Base-by-base conservation (phyloP, 2,888 invertebrate species). In the Caenorhabditis zanzibari region DNA sequence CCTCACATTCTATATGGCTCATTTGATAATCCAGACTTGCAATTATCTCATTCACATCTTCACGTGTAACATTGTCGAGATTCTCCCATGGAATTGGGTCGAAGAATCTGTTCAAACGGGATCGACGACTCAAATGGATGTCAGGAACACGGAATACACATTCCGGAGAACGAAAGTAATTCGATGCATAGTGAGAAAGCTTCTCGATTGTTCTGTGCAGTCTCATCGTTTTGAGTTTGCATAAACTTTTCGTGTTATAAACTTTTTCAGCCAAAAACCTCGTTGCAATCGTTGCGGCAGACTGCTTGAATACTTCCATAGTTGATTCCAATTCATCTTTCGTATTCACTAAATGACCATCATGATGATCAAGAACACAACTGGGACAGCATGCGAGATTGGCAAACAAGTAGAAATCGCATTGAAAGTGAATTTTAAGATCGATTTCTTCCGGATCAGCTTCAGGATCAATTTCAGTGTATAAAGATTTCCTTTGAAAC, bases 21-120 rank as follows among this genome's bases (percentile, higher is more conserved):
- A 59, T 28, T 35, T 59, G 35, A 16, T 35, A 16, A 12, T 32
- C 32, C n/a, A 59, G 19, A 19, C 19, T n/a, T n/a, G 2, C 14
- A n/a, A 59, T 59, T 10, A 59, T 19, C 35, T 59, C n/a, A 28
- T 59, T 32, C 12, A 59, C 35, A n/a, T 32, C 3, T n/a, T 35
- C 59, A 9, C 35, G 32, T 32, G 56, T 28, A 5, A 56, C 14
- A 4, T 12, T 9, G 28, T 35, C 19, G 4, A 59, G 2, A 19
- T 59, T 35, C 5, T 59, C 28, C 35, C 59, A 19, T 35, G 59
- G 35, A 16, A 59, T 5, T 28, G 19, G 28, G 2, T 32, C 35
- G 19, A 59, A 59, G 16, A 28, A 59, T 7, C 35, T 59, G 35
- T 35, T 59, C 19, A 59, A 1, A 6, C 2, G 2, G 9, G 59